Conservation (phyloP, 2,888 invertebrate species). For the Acronicta leporina region DNA sequence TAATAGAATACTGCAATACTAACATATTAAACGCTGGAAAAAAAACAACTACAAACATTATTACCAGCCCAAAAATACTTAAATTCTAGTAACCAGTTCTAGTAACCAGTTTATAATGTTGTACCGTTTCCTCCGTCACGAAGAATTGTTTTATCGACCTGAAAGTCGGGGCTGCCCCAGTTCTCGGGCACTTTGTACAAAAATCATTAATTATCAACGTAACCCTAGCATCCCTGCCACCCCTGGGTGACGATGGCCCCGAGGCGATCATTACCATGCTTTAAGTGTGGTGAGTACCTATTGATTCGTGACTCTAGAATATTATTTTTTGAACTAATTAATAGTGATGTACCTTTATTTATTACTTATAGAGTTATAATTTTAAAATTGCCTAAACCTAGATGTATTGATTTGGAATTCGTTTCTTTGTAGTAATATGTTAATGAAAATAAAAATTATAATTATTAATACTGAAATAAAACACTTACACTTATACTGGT, state of each 20-base stretch:
- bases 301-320: slow-evolving; percentile 19
- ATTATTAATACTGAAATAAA: too few relatives aligned
- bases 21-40: too few relatives aligned
- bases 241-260: slow-evolving; percentile 44
- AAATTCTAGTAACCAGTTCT: too few relatives aligned
- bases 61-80: too few relatives aligned
- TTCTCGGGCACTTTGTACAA: slow-evolving; percentile 74
- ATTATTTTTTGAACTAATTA: slow-evolving; percentile 29
- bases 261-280: slow-evolving; percentile 45
- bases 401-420: too few relatives aligned
- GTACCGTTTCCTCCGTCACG: slow-evolving; percentile 13
- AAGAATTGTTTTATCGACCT: slow-evolving; percentile 55
- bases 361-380: too few relatives aligned
- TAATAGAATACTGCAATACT: too few relatives aligned
- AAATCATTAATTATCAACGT: slow-evolving; percentile 85
- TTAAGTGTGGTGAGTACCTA: slow-evolving; percentile 33
- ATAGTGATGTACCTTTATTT: not conserved
- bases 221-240: slow-evolving; percentile 56
- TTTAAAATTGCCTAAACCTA: too few relatives aligned
- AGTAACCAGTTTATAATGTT: not conserved
- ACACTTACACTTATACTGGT: too few relatives aligned
- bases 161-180: slow-evolving; percentile 57
- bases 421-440: too few relatives aligned
- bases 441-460: too few relatives aligned
- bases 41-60: too few relatives aligned